phyloP scores from a whole-genome alignment of 1,140 invertebrate species.

The Gonatopus flavifemur region DNA sequence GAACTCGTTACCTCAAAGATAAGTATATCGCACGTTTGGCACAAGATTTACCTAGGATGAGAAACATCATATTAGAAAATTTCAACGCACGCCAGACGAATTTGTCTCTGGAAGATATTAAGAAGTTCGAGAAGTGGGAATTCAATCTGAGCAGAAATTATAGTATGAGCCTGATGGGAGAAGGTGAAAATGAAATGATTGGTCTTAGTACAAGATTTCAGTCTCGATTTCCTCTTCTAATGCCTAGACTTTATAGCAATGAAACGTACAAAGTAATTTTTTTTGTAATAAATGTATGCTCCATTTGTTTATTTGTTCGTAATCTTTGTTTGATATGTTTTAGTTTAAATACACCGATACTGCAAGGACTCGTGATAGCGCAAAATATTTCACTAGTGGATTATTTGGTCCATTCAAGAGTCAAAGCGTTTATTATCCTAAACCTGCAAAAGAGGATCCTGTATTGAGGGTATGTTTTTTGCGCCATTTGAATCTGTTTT shows the following conservation, averaged over 20 bases:
- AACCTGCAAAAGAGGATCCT: conserved; percentile 66
- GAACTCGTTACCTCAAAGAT: conserved; percentile 66
- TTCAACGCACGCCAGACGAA: conserved; percentile 31
- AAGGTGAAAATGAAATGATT: conserved; percentile 70
- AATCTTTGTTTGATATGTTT: conserved; percentile 28
- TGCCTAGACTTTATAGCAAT: conserved; percentile 62
- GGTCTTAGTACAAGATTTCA: conserved; percentile 68
- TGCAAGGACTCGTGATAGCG: conserved; percentile 73
- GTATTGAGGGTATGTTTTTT: conserved; percentile 67
- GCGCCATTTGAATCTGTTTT: neutral
- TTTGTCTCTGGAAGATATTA: conserved; percentile 45
- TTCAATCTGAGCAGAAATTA: conserved; percentile 46
- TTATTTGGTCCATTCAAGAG: conserved; percentile 69
- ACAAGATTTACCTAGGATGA: conserved; percentile 53
- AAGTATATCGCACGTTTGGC: conserved; percentile 59
- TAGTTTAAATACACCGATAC: conserved; percentile 77
- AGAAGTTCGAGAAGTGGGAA: conserved; percentile 60
- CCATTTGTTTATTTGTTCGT: conserved; percentile 1
- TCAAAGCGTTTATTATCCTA: conserved; percentile 64
- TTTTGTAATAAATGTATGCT: neutral
- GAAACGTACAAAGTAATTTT: conserved; percentile 60
- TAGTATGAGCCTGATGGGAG: conserved; percentile 61
- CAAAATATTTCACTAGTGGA: conserved; percentile 70
- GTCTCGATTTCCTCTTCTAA: conserved; percentile 63
- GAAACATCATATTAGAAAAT: conserved; percentile 57